Evolutionary conservation across 2,113 vertebrate genomes (phyloP), one percentile per base, ranked within the genome.

Genomic region (Cyanoramphus novaezelandiae): DNA sequence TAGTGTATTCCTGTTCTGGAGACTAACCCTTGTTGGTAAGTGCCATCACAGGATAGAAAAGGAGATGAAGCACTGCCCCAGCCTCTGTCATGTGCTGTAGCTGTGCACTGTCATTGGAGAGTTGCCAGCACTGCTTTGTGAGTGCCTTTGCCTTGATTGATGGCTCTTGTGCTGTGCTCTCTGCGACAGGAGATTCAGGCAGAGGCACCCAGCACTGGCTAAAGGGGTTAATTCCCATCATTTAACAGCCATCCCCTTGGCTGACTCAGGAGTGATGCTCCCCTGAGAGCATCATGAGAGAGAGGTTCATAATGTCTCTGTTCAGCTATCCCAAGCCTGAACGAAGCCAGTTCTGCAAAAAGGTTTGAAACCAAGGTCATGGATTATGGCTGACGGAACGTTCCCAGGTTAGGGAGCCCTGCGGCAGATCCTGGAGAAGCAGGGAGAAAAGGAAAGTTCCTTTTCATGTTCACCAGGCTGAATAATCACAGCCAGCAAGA

Each of bases 111-210:
- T 4, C 41, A 7, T 63, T 19, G 41, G 21, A 19, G 24, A 75
- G 43, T 0, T 57, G 43, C 24, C 81, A 11, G 29, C 7, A 0
- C 59, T 10, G 59, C 53, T 37, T 11, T 35, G 19, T 0, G 0
- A 39, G 41, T 0, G 10, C 31, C 52, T 90, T 67, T 31, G 37
- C 68, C 52, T 31, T 8, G 5, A 18, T 2, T 39, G 82, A 62
- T 35, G 60, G 41, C 0, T 87, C 50, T 23, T 41, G 64, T 15
- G 28, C 29, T 52, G 82, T 60, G 18, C 41, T 59, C 31, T n/a
- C 44, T 52, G 55, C 16, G 28, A 31, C 46, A 82, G 63, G 39
- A 60, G 53, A 17, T 62, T 5, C 28, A 33, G 28, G 65, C 31
- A 25, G 13, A 19, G 0, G 9, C 39, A 39, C 23, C 35, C 53